Percentiles rank a stretch among this genome's conserved stretches.
Conservation (phyloP, 2,888 invertebrate species). For the Catonia carolina region DNA sequence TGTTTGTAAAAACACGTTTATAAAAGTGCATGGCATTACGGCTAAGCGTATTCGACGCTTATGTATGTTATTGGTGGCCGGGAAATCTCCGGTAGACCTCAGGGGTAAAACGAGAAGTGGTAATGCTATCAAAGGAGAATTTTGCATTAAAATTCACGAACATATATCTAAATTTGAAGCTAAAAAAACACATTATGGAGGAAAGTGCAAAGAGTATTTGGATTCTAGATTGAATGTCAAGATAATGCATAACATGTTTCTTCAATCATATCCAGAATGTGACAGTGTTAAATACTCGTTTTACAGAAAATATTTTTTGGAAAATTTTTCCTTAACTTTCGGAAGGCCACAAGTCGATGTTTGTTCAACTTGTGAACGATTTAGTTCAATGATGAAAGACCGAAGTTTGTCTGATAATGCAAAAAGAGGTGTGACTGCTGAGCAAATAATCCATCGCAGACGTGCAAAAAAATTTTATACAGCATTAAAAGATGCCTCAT, state of each 20-base stretch:
- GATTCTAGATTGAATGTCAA: background rate
- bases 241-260: background rate
- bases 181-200: background rate
- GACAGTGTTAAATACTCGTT: background rate
- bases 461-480: background rate
- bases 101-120: conserved; percentile 14
- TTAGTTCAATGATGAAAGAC: background rate
- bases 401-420: conserved; percentile 1
- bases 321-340: background rate
- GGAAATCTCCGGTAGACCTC: conserved; percentile 1
- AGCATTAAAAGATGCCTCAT: background rate
- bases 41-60: conserved; percentile 9
- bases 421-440: background rate
- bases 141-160: background rate
- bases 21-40: conserved; percentile 3
- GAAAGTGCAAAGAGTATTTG: background rate
- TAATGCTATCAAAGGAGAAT: conserved; percentile 8
- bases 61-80: background rate
- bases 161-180: conserved; percentile 3
- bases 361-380: background rate
- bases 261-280: background rate
- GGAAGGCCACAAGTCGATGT: background rate
- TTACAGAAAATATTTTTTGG: background rate
- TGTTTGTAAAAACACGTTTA: conserved; percentile 13
- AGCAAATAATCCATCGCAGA: background rate